These are phyloP conservation scores for Suncus etruscus DNA, from an alignment of 2,113 vertebrate species.

Conservation along the genomic window DNA sequence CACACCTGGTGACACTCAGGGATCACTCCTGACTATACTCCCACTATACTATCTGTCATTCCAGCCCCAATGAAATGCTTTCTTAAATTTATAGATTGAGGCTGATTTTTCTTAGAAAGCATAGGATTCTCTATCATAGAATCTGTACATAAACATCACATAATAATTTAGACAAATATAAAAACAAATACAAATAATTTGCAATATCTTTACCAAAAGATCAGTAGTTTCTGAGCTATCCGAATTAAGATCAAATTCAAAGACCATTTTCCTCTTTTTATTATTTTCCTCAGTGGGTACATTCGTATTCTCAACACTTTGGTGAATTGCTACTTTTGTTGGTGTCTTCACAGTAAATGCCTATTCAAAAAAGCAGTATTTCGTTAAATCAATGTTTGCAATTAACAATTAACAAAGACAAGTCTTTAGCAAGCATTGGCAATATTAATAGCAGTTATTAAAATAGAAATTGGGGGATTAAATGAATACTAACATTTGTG, in stretches of 20 bases:
- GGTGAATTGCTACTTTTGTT: conserved; percentile 82
- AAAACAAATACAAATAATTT: conserved; percentile 16
- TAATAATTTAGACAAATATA: conserved; percentile 55
- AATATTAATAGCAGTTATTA: conserved; percentile 24
- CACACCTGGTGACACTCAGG: too few species aligned
- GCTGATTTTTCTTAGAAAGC: conserved; percentile 23
- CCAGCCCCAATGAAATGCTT: neutral
- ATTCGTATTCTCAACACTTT: conserved; percentile 75
- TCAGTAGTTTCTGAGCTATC: conserved; percentile 94
- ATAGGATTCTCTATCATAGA: conserved; percentile 21
- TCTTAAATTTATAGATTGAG: conserved; percentile 58
- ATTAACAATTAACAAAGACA: neutral
- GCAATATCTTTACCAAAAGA: conserved; percentile 90
- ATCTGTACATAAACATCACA: neutral
- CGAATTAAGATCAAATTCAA: conserved; percentile 92
- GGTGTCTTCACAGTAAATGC: conserved; percentile 93
- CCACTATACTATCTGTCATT: too few species aligned
- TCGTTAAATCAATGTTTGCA: conserved; percentile 46
- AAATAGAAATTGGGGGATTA: conserved; percentile 49
- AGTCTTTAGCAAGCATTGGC: conserved; percentile 54
- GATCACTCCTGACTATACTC: too few species aligned
- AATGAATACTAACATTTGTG: conserved; percentile 36
- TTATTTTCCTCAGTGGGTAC: conserved; percentile 73
- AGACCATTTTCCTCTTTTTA: conserved; percentile 87
- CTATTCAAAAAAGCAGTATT: conserved; percentile 83